Evolutionary conservation across 1,140 invertebrate genomes (phyloP).

Genomic region (Pantala flavescens): DNA sequence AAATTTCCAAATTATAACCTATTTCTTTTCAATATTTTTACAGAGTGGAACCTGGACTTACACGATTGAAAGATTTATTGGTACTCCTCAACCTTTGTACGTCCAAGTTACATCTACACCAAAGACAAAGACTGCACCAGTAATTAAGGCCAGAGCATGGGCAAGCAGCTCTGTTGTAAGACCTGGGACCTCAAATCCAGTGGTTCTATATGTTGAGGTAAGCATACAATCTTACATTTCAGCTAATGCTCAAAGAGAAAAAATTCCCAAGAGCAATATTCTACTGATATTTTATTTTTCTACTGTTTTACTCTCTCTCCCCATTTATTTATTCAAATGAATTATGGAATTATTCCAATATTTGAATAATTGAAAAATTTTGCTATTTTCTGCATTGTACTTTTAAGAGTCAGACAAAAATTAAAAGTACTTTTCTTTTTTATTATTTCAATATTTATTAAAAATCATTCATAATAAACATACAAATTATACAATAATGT

Average conservation of each 20-base stretch:
- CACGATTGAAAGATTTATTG: conserved; percentile 41
- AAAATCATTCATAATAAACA: too few relatives aligned
- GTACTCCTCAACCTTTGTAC: conserved; percentile 46
- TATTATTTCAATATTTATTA: too few relatives aligned
- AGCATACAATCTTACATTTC: conserved; percentile 17
- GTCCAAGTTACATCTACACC: conserved; percentile 42
- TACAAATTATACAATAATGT: too few relatives aligned
- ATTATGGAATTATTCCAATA: too few relatives aligned
- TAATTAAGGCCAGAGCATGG: conserved; percentile 35
- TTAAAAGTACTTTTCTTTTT: too few relatives aligned
- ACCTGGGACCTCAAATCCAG: conserved; percentile 30
- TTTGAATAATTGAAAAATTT: too few relatives aligned
- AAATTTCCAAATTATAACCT: too few relatives aligned
- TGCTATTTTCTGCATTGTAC: too few relatives aligned
- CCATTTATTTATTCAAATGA: too few relatives aligned
- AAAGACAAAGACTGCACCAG: conserved; percentile 28
- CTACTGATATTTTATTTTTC: too few relatives aligned
- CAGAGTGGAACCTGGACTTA: conserved; percentile 47
- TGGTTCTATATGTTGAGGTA: conserved; percentile 40
- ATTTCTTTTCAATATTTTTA: conserved; percentile 21
- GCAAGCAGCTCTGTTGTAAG: conserved; percentile 23
- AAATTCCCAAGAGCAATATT: neutral
- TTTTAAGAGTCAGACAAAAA: too few relatives aligned
- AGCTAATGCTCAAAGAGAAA: neutral
- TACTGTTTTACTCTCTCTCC: too few relatives aligned